These are phyloP conservation scores for Falco peregrinus DNA, from an alignment of 2,797 vertebrate species.

Conservation along the genomic window DNA sequence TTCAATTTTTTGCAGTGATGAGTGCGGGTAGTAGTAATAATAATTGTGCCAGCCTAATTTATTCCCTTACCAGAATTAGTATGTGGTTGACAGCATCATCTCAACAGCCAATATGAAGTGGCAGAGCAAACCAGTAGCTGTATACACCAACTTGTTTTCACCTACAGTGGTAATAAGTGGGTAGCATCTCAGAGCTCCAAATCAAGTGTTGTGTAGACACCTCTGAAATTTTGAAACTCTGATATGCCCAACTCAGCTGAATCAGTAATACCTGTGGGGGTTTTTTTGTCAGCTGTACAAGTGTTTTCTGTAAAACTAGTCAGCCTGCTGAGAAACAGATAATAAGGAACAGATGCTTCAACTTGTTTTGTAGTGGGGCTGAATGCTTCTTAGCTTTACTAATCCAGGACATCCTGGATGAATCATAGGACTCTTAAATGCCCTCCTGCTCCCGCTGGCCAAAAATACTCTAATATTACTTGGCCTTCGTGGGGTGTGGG, in stretches of 20 bases:
- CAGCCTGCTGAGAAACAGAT: slow-evolving; percentile 47
- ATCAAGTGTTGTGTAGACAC: neutral
- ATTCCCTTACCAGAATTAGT: neutral
- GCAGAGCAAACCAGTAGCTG: neutral
- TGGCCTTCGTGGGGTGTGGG: neutral
- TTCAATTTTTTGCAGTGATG: neutral
- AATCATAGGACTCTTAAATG: slow-evolving; percentile 52
- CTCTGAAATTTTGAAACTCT: neutral
- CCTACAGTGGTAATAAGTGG: neutral
- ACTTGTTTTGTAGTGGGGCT: slow-evolving; percentile 31
- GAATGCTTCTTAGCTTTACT: slow-evolving; percentile 42
- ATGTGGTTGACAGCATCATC: neutral
- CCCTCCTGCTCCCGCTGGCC: slow-evolving; percentile 1
- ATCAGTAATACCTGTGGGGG: neutral
- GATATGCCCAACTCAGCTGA: neutral
- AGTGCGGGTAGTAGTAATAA: neutral
- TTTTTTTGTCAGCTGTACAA: slow-evolving; percentile 25
- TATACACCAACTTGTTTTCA: neutral
- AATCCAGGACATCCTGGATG: slow-evolving; percentile 60
- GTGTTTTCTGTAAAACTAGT: slow-evolving; percentile 43
- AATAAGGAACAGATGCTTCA: slow-evolving; percentile 65
- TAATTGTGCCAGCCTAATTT: neutral
- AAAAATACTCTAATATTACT: slow-evolving; percentile 15
- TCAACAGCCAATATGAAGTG: neutral
- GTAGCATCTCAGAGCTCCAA: neutral